phyloP scores from a whole-genome alignment of 2,888 invertebrate species.

The Rhorus exstirpatorius region DNA sequence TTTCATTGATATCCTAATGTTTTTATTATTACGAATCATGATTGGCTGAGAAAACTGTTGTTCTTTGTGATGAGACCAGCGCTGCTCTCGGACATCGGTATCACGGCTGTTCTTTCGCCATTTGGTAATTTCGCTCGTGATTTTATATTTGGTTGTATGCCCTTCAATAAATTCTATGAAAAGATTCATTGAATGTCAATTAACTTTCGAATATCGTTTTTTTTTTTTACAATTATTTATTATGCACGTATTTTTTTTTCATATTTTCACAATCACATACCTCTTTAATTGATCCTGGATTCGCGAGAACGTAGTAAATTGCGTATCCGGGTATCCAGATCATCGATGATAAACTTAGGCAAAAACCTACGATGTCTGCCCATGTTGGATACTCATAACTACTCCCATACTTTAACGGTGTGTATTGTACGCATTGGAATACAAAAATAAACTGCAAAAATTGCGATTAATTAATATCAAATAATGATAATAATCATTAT shows the following conservation, averaged over 20 bases:
- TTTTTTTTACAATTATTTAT: no score
- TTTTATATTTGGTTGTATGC: slow-evolving; percentile 87
- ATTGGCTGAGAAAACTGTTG: slow-evolving; percentile 84
- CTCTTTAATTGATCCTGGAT: slow-evolving; percentile 87
- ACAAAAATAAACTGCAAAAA: slow-evolving; percentile 88
- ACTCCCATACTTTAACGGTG: slow-evolving; percentile 88
- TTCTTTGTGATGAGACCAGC: slow-evolving; percentile 85
- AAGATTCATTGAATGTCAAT: background rate
- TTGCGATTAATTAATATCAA: background rate
- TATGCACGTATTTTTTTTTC: no score
- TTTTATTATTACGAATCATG: slow-evolving; percentile 73
- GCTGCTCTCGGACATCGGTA: slow-evolving; percentile 87
- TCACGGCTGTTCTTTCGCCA: slow-evolving; percentile 85
- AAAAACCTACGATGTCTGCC: slow-evolving; percentile 89
- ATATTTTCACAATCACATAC: slow-evolving; percentile 83
- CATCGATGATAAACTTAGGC: slow-evolving; percentile 89
- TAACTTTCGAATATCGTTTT: background rate
- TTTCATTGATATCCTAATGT: slow-evolving; percentile 27
- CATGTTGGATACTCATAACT: slow-evolving; percentile 88
- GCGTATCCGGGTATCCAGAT: slow-evolving; percentile 89
- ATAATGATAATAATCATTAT: no score
- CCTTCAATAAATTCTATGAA: slow-evolving; percentile 86
- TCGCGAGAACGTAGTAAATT: slow-evolving; percentile 87
- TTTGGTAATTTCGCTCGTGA: slow-evolving; percentile 85
- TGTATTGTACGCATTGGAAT: slow-evolving; percentile 88